These are phyloP conservation scores for Acropternis orthonyx DNA, from an alignment of 2,797 vertebrate genomes.

Conservation along the genomic window DNA sequence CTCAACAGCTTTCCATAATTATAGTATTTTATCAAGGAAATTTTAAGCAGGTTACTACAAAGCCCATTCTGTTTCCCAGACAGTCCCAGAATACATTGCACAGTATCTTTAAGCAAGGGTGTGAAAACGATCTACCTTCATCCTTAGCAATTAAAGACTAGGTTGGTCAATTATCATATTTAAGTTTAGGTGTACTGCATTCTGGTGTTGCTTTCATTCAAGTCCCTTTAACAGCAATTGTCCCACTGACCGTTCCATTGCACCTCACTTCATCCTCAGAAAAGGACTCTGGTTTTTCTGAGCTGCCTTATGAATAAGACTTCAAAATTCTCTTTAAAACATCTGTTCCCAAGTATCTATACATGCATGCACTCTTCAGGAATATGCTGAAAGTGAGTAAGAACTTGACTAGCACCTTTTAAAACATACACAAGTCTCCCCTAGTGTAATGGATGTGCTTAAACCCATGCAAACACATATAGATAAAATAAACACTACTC, in stretches of 20 bases:
- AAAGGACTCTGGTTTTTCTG: background rate
- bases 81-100: background rate
- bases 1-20: background rate
- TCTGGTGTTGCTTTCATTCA: background rate
- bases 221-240: background rate
- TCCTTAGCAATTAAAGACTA: background rate
- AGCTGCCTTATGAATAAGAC: background rate
- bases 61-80: background rate
- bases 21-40: background rate
- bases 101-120: background rate
- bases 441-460: background rate
- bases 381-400: background rate
- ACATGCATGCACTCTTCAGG: background rate
- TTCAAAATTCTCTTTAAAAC: background rate
- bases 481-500: background rate
- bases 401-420: background rate
- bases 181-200: background rate
- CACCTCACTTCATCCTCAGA: background rate
- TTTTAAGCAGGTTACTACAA: background rate
- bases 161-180: background rate
- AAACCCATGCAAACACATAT: background rate
- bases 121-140: background rate
- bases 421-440: background rate
- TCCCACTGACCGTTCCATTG: background rate
- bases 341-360: background rate